A percentile compares a stretch with the other conserved stretches of the same genome.
Evolutionary conservation across 1,140 invertebrate genomes (phyloP).

Genomic region (Drosophila cardini): DNA sequence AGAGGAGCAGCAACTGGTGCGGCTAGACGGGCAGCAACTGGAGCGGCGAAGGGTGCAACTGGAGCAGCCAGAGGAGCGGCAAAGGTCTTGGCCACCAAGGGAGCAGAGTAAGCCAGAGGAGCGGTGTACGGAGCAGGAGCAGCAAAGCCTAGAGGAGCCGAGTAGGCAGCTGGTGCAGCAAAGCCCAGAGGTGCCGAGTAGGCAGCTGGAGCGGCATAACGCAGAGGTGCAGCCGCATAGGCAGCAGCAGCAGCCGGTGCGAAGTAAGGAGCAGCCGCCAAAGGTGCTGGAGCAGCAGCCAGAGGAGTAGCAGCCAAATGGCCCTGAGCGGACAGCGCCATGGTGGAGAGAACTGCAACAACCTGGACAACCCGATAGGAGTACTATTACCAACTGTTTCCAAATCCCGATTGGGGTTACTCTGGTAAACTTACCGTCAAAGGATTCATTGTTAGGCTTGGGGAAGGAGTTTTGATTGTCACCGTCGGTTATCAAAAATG

Average conservation of each 20-base stretch:
- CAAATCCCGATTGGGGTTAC: no score
- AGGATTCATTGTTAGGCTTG: conserved; percentile 84
- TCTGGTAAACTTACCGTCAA: conserved; percentile 72
- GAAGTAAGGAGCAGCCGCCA: conserved; percentile 45
- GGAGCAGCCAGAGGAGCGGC: conserved; percentile 34
- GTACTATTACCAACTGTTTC: not conserved
- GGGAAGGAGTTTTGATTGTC: conserved; percentile 67
- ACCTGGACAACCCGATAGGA: conserved; percentile 42
- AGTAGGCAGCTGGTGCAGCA: conserved; percentile 60
- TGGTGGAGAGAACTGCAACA: conserved; percentile 81
- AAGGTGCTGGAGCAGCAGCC: conserved; percentile 40
- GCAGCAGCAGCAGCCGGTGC: not conserved
- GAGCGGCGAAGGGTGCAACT: conserved; percentile 41
- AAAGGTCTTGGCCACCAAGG: conserved; percentile 46
- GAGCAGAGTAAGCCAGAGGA: conserved; percentile 51
- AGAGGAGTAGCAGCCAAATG: conserved; percentile 62
- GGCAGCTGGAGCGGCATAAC: conserved; percentile 35
- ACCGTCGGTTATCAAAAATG: conserved; percentile 84
- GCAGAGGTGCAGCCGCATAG: conserved; percentile 19
- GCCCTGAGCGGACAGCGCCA: conserved; percentile 75
- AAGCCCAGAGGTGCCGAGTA: conserved; percentile 28
- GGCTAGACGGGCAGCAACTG: conserved; percentile 61
- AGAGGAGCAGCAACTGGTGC: conserved; percentile 48
- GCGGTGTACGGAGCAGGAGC: conserved; percentile 49
- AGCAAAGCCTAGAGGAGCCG: conserved; percentile 40